phyloP scores from a whole-genome alignment of 2,888 invertebrate species.

The Romanomermis culicivorax region DNA sequence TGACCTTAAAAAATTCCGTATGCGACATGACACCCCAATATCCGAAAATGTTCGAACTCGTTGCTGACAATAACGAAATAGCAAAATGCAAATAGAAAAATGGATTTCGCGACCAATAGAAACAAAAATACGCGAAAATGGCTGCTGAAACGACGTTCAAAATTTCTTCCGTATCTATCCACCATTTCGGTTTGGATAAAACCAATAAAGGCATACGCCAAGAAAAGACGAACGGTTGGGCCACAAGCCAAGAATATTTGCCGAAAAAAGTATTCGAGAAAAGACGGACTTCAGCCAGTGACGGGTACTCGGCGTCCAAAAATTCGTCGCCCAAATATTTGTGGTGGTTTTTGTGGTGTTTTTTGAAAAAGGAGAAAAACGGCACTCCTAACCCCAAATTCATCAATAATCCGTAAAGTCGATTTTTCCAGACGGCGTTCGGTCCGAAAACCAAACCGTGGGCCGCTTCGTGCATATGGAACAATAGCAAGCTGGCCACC shows the following conservation, averaged over 20 bases:
- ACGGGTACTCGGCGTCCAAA: conserved; percentile 30
- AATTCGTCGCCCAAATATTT: conserved; percentile 13
- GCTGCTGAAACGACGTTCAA: conserved; percentile 25
- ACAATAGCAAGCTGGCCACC: not conserved
- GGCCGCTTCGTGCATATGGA: conserved; percentile 7
- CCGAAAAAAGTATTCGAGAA: conserved; percentile 24
- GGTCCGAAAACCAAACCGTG: conserved; percentile 32
- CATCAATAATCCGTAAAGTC: conserved; percentile 27
- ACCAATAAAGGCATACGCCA: not conserved
- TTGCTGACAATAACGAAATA: not conserved
- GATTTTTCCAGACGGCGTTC: conserved; percentile 23
- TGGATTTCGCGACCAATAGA: too few species aligned
- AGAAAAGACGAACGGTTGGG: conserved; percentile 21
- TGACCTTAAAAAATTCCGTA: conserved; percentile 26
- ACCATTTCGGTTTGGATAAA: not conserved
- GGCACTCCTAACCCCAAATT: conserved; percentile 30
- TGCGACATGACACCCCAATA: conserved; percentile 16
- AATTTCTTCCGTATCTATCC: conserved; percentile 21
- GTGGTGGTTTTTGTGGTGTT: conserved; percentile 32
- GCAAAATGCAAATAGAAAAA: too few species aligned
- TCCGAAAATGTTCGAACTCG: conserved; percentile 1
- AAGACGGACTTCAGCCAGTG: conserved; percentile 25
- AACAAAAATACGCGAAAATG: not conserved
- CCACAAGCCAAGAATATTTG: conserved; percentile 28
- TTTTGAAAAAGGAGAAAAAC: conserved; percentile 30